Evolutionary conservation across 2,113 vertebrate species (phyloP).

Genomic region (Ahaetulla prasina): DNA sequence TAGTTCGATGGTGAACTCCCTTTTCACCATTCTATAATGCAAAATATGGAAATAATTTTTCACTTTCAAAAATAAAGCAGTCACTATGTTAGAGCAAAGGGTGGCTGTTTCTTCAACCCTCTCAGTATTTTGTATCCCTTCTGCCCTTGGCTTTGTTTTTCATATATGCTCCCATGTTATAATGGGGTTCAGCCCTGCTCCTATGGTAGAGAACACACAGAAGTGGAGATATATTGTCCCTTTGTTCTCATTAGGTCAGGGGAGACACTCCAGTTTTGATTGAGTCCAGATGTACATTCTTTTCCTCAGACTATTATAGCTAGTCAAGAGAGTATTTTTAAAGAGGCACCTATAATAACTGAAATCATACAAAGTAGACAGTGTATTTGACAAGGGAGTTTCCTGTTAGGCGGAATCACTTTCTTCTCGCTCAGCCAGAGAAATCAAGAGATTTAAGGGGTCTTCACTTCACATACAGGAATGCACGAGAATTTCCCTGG

Average conservation of each 20-base stretch:
- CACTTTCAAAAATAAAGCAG: not conserved
- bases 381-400: slow-evolving; percentile 52
- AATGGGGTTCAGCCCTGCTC: slow-evolving; percentile 31
- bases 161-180: slow-evolving; percentile 42
- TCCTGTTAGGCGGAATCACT: slow-evolving; percentile 42
- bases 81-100: not conserved
- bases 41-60: accelerated
- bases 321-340: slow-evolving; percentile 50
- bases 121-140: not conserved
- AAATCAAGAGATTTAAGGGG: slow-evolving; percentile 26
- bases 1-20: not conserved
- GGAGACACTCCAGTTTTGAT: slow-evolving; percentile 46
- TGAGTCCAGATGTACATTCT: slow-evolving; percentile 55
- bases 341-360: slow-evolving; percentile 54
- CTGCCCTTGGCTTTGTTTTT: not conserved
- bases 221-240: slow-evolving; percentile 21
- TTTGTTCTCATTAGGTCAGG: slow-evolving; percentile 45
- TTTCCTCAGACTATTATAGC: slow-evolving; percentile 44
- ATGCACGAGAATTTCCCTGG: not conserved
- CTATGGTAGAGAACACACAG: slow-evolving; percentile 41
- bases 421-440: slow-evolving; percentile 39
- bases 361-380: slow-evolving; percentile 55
- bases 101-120: not conserved
- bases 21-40: accelerated
- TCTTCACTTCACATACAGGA: not conserved